phyloP scores from a whole-genome alignment of 2,113 vertebrate genomes.

The Vanacampus margaritifer region DNA sequence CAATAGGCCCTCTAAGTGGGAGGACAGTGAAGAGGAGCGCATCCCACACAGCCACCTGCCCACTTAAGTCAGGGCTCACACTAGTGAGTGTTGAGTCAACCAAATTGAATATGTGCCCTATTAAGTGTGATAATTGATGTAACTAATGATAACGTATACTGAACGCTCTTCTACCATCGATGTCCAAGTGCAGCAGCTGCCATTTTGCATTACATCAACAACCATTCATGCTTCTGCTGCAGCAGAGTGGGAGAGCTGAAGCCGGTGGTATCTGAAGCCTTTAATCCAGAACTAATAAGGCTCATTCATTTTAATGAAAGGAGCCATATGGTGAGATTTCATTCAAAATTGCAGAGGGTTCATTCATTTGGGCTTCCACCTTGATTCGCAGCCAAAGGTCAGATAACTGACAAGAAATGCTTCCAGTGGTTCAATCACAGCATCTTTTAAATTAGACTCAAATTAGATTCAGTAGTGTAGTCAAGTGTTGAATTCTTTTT shows the following conservation, averaged over 20 bases:
- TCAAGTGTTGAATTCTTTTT: slow-evolving; percentile 26
- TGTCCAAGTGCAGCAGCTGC: slow-evolving; percentile 52
- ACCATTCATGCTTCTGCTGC: slow-evolving; percentile 27
- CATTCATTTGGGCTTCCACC: slow-evolving; percentile 35
- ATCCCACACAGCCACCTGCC: slow-evolving; percentile 41
- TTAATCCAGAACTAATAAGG: slow-evolving; percentile 62
- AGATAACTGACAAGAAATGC: slow-evolving; percentile 32
- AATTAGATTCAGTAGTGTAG: slow-evolving; percentile 21
- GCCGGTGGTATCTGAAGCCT: slow-evolving; percentile 58
- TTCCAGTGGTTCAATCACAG: slow-evolving; percentile 12
- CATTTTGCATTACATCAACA: slow-evolving; percentile 56
- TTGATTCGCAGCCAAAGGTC: slow-evolving; percentile 62
- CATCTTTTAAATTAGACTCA: slow-evolving; percentile 24
- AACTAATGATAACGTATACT: slow-evolving; percentile 41
- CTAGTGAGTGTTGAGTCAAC: slow-evolving; percentile 40
- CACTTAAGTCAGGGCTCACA: slow-evolving; percentile 51
- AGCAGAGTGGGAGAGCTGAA: slow-evolving; percentile 25
- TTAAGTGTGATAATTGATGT: slow-evolving; percentile 43
- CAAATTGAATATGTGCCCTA: slow-evolving; percentile 24
- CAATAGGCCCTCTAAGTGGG: slow-evolving; percentile 20
- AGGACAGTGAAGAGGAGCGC: slow-evolving; percentile 15
- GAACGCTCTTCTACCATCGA: slow-evolving; percentile 28
- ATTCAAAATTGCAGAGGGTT: slow-evolving; percentile 39
- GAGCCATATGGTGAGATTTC: slow-evolving; percentile 57
- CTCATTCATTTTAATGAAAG: slow-evolving; percentile 65